Evolutionary conservation across 2,888 invertebrate genomes (phyloP).

Genomic region (Idaea straminata): DNA sequence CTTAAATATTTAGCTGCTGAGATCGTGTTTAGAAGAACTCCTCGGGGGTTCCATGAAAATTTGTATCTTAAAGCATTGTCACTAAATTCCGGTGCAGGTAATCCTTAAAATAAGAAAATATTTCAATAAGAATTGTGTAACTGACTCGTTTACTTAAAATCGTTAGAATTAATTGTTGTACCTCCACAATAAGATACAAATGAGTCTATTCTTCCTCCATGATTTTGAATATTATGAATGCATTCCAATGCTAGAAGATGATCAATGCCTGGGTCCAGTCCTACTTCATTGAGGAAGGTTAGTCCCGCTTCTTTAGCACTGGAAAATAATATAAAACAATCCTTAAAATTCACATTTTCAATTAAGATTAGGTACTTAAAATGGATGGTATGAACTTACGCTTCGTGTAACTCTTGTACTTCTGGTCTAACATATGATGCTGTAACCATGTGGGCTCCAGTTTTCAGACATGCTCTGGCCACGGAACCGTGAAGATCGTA

Average conservation of each 20-base stretch:
- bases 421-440: constrained; percentile 96
- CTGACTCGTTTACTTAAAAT: not conserved
- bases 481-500: constrained; percentile 92
- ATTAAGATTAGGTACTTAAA: not conserved
- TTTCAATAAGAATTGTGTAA: constrained; percentile 4
- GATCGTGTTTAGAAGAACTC: constrained; percentile 93
- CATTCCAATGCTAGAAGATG: constrained; percentile 98
- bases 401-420: constrained; percentile 88
- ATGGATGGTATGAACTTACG: constrained; percentile 68
- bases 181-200: constrained; percentile 98
- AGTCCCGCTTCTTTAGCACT: constrained; percentile 94
- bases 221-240: constrained; percentile 93
- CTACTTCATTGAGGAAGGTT: constrained; percentile 97
- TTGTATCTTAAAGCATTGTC: constrained; percentile 94
- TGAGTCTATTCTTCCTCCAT: constrained; percentile 95
- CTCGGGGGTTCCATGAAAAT: constrained; percentile 98
- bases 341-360: not conserved
- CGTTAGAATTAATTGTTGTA: constrained; percentile 26
- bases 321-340: constrained; percentile 22
- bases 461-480: constrained; percentile 92
- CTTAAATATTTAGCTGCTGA: constrained; percentile 93
- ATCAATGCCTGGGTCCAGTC: constrained; percentile 99
- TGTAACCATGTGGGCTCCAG: constrained; percentile 95
- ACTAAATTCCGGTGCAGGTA: constrained; percentile 98
- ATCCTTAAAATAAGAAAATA: constrained; percentile 72